Base-by-base conservation (phyloP, 2,113 vertebrate genomes). In the Hypanus sabinus region DNA sequence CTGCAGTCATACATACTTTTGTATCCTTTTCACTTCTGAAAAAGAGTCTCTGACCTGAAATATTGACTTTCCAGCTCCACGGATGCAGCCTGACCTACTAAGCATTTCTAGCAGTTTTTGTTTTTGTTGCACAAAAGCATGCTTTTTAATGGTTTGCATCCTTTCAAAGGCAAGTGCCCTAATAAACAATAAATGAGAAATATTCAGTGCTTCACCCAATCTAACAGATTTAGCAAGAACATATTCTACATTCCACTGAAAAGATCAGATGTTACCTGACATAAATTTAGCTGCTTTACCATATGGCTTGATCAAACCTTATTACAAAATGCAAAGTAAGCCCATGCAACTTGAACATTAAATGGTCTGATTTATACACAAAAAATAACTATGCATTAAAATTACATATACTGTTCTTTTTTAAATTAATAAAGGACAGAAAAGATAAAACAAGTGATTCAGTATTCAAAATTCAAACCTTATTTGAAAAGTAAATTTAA, bases 181-280 rank as follows among this genome's bases (percentile, higher is more conserved):
- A 90, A 30, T 55, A 93, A 75, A 7, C 36, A 93, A 73, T 16
- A 93, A 73, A 27, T 92, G n/a, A 20, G 90, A 92, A 92, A 93
- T 14, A 10, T 62, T 46, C 33, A 71, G n/a, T 20, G 33, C 33
- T 38, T 73, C 68, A 30, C 9, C 70, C 71, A 38, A 27, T 55
- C 65, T 71, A 65, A 92, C 36, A 71, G n/a, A 75, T 55, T 3
- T 71, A 46, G 46, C 46, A 46, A 46, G 46, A 46, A 93, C 55
- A 93, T 36, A 93, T 75, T 55, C 36, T 93, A 70, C 70, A 27
- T 75, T 93, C 70, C 38, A 55, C 36, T 73, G n/a, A 10, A 55
- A 22, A 93, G 68, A 46, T 73, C 91, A 73, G 91, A 93, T 93
- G 8, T 75, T 55, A 73, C 71, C 68, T 16, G 22, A 71, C 91